Evolutionary conservation across 1,140 invertebrate genomes (phyloP).

Genomic region (Lerema accius): DNA sequence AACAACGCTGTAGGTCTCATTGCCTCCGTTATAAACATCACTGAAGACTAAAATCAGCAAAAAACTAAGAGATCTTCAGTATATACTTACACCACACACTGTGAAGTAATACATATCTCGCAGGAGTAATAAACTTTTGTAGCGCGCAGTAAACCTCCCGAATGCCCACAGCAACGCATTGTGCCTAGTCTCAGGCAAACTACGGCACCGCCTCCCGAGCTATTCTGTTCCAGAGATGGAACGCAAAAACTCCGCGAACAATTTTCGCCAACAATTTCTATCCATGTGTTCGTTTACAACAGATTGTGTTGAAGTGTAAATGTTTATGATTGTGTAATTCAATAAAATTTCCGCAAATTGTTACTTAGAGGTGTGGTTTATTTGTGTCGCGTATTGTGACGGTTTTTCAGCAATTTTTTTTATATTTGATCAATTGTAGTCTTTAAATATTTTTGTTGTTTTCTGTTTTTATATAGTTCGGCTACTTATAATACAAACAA

Average conservation of each 20-base stretch:
- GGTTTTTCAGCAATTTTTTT: too few species aligned
- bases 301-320: slow-evolving; percentile 22
- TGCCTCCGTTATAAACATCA: too few species aligned
- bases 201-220: slow-evolving; percentile 38
- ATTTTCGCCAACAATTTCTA: slow-evolving; percentile 18
- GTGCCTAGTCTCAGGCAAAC: slow-evolving; percentile 38
- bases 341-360: slow-evolving; percentile 8
- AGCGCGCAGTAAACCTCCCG: slow-evolving; percentile 47
- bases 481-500: too few species aligned
- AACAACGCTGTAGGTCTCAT: too few species aligned
- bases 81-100: slow-evolving; percentile 33
- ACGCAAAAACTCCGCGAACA: slow-evolving; percentile 19
- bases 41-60: too few species aligned
- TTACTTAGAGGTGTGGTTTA: not conserved
- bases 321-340: slow-evolving; percentile 11
- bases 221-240: slow-evolving; percentile 36
- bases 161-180: slow-evolving; percentile 49
- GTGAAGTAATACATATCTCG: slow-evolving; percentile 45
- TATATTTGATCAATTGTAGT: too few species aligned
- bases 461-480: too few species aligned
- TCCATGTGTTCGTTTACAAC: slow-evolving; percentile 20
- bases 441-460: too few species aligned
- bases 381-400: not conserved
- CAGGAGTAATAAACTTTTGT: slow-evolving; percentile 59
- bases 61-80: too few species aligned